Evolutionary conservation across 2,888 invertebrate genomes (phyloP).

Genomic region (Beris morrisii): DNA sequence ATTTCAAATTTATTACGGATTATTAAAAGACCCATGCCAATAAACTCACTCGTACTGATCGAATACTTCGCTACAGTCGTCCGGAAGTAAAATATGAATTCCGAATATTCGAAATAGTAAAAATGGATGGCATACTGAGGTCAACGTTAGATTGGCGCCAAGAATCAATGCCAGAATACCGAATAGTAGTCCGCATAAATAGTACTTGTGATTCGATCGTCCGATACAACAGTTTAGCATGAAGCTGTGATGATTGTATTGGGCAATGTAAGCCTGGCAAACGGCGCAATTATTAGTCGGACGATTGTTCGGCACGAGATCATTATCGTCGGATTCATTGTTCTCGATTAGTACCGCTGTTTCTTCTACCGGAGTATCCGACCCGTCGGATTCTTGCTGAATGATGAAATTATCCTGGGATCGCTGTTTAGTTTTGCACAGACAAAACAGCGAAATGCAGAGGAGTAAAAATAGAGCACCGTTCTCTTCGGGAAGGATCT

Average conservation of each 20-base stretch:
- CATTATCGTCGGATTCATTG: conserved; percentile 42
- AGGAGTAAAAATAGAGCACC: conserved; percentile 56
- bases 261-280: conserved; percentile 79
- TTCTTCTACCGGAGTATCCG: conserved; percentile 48
- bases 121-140: conserved; percentile 84
- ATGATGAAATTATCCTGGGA: background rate
- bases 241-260: conserved; percentile 78
- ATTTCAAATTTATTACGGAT: conserved; percentile 18
- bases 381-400: conserved; percentile 46
- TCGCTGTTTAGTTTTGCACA: conserved; percentile 46
- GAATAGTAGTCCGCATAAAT: conserved; percentile 67
- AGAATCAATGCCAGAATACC: conserved; percentile 69
- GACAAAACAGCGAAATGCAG: conserved; percentile 45
- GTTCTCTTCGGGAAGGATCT: conserved; percentile 71
- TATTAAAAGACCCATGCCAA: conserved; percentile 7
- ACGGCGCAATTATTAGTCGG: conserved; percentile 75
- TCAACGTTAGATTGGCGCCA: conserved; percentile 79
- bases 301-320: conserved; percentile 57
- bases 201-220: conserved; percentile 75
- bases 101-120: conserved; percentile 48
- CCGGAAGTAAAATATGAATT: conserved; percentile 69
- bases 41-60: conserved; percentile 71
- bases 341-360: conserved; percentile 48
- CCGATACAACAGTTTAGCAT: conserved; percentile 88
- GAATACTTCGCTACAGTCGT: conserved; percentile 84